Base-by-base conservation (phyloP, 2,113 vertebrate genomes). In the Percina caprodes region DNA sequence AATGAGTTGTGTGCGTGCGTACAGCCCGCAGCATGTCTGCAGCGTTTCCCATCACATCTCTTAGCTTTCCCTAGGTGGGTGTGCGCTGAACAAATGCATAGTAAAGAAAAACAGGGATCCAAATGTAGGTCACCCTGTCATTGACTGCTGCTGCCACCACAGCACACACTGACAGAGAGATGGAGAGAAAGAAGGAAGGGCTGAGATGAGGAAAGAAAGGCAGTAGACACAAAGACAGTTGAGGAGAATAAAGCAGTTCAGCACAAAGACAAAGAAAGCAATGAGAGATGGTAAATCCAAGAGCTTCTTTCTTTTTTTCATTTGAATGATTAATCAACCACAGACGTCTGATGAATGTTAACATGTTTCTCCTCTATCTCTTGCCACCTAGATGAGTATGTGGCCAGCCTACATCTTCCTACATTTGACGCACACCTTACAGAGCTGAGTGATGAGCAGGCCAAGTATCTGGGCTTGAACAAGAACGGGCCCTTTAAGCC, bases 401-500 rank as follows among this genome's bases (percentile, higher is more conserved):
- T 99, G 91, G 98, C 98, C 8, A 99, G 98, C 65, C 96, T 99
- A 21, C 98, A 99, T 90, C 97, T 99, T 79, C 98, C 98, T 0
- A 99, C 98, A 0, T 99, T 99, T 18, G 98, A 99, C n/a, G 98
- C 98, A 51, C 98, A 99, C 90, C 96, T 99, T 68, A 99, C 98
- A 5, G 98, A 99, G 77, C 96, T 99, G 18, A 96, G 91, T 1
- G 98, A 99, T 3, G 98, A 99, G 54, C 98, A 99, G 91, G 98
- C 98, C 33, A 99, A 99, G 89, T 99, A 99, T 88, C 95, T 99
- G 92, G 98, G 98, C 78, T 93, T 99, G 83, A 99, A 99, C 90
- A 99, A 99, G 93, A 99, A 99, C 2, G 98, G 98, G 9, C 98
- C 98, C 79, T 99, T 99, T 89, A 99, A 99, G 95, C 98, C 98